Evolutionary conservation across 1,140 invertebrate species (phyloP).

Genomic region (Rhagoletis pomonella): DNA sequence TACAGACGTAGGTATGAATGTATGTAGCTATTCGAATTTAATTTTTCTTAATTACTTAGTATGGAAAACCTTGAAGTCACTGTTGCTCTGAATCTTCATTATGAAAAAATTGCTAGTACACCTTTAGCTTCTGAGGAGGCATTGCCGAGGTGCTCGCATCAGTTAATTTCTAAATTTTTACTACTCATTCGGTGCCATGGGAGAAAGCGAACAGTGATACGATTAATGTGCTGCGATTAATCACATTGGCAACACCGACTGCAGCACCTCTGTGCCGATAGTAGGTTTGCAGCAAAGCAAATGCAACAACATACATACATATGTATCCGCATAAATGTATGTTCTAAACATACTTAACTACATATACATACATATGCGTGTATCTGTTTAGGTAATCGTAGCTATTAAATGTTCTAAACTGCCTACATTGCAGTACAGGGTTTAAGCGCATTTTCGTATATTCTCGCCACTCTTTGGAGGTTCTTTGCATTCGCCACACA

Average conservation of each 20-base stretch:
- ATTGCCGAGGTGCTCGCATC: not conserved
- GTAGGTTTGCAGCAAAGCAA: not conserved
- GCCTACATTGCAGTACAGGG: not conserved
- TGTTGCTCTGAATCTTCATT: not conserved
- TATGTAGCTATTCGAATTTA: not conserved
- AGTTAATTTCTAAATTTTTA: not conserved
- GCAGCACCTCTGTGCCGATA: not conserved
- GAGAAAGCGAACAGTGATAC: conserved; percentile 4
- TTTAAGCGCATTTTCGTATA: not conserved
- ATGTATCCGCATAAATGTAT: not conserved
- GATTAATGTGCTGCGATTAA: conserved; percentile 46
- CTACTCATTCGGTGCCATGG: conserved; percentile 17
- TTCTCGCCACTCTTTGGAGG: not conserved
- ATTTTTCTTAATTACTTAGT: not conserved
- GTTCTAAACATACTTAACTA: not conserved
- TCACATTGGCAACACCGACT: conserved; percentile 23
- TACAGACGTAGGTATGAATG: too few species aligned
- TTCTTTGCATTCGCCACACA: not conserved
- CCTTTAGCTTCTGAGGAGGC: conserved; percentile 16
- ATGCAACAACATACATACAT: not conserved
- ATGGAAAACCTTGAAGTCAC: conserved; percentile 35
- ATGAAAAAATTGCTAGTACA: not conserved
- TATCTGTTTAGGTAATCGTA: not conserved
- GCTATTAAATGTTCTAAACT: not conserved
- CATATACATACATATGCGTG: not conserved